Conservation (phyloP, 2,797 vertebrate genomes). For the Anas bernieri region DNA sequence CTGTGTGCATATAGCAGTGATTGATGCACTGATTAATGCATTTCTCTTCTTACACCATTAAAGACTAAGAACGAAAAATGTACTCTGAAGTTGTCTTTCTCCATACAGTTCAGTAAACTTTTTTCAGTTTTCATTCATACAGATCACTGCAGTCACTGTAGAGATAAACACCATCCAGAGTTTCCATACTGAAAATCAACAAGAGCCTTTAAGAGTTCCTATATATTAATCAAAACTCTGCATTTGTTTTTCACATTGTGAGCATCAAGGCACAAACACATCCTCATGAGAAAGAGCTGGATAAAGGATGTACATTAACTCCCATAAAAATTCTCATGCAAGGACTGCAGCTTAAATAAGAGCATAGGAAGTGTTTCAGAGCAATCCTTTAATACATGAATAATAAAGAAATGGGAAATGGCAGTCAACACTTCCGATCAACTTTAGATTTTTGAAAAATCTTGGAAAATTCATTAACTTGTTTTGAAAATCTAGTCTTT, state of each 20-base stretch:
- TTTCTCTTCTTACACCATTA: neutral
- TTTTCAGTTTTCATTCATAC: neutral
- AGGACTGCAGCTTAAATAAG: neutral
- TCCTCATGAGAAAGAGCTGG: neutral
- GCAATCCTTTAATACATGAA: neutral
- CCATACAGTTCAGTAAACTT: neutral
- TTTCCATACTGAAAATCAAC: neutral
- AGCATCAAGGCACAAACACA: neutral
- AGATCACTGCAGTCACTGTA: neutral
- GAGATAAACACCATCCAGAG: neutral
- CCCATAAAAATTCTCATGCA: neutral
- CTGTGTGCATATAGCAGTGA: neutral
- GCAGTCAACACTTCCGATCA: neutral
- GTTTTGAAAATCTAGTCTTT: neutral
- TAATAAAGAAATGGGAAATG: neutral
- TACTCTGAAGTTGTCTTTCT: neutral
- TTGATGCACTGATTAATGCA: conserved; percentile 3
- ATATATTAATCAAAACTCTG: neutral
- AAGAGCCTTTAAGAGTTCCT: neutral
- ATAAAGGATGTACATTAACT: neutral
- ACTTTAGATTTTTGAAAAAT: neutral
- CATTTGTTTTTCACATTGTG: neutral
- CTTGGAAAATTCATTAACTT: neutral
- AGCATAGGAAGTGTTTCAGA: neutral
- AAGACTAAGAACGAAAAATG: neutral